These are phyloP conservation scores for Lepidostoma basale DNA, from an alignment of 1,140 invertebrate genomes.

Conservation along the genomic window DNA sequence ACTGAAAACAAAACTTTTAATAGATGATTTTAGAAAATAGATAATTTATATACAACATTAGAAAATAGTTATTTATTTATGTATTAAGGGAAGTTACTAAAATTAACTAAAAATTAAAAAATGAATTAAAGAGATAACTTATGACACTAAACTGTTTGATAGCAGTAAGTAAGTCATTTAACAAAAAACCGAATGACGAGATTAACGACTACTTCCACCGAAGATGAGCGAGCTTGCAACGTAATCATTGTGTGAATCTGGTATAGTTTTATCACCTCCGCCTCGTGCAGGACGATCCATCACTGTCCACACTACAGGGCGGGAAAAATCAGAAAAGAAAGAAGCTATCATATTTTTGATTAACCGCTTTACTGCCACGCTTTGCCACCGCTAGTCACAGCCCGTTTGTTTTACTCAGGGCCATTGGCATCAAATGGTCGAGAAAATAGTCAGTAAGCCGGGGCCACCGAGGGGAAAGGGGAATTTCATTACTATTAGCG, in stretches of 20 bases:
- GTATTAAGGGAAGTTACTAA: too few relatives aligned
- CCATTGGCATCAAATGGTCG: neutral
- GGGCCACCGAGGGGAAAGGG: neutral
- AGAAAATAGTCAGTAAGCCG: neutral
- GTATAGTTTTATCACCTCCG: neutral
- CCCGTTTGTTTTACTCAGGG: conserved; percentile 4
- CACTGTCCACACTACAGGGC: neutral
- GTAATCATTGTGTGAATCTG: conserved; percentile 19
- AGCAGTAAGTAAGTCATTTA: too few relatives aligned
- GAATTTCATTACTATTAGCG: too few relatives aligned
- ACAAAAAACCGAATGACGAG: too few relatives aligned
- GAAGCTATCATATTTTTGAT: conserved; percentile 24
- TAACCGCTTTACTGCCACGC: conserved; percentile 10
- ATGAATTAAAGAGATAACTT: too few relatives aligned
- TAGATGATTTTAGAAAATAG: too few relatives aligned
- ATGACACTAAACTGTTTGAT: too few relatives aligned
- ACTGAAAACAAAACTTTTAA: too few relatives aligned
- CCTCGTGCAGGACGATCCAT: conserved; percentile 9
- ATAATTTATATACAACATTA: too few relatives aligned
- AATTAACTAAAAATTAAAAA: too few relatives aligned
- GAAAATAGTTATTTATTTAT: too few relatives aligned
- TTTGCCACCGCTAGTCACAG: conserved; percentile 9
- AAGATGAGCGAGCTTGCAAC: neutral
- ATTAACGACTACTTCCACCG: too few relatives aligned
- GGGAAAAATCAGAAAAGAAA: conserved; percentile 14